A percentile compares a stretch with the other conserved stretches of the same genome.
Conservation (phyloP, 2,888 invertebrate genomes). For the Synanthedon myopaeformis region DNA sequence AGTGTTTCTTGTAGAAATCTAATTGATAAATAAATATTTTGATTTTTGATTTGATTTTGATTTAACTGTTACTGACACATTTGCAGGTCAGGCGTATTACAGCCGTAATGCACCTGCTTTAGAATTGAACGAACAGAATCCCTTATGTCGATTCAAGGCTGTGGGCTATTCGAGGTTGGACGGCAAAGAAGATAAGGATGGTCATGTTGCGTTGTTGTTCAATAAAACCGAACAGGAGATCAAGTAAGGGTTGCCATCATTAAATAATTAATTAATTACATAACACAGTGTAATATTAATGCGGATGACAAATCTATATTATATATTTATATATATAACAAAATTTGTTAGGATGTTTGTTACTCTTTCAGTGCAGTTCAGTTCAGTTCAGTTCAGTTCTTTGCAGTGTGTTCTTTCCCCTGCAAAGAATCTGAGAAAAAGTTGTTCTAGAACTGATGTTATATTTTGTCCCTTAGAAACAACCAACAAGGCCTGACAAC, state of each 20-base stretch:
- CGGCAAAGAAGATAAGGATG: conserved; percentile 89
- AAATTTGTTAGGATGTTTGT: too few species aligned
- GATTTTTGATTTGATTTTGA: too few species aligned
- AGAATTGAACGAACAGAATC: conserved; percentile 89
- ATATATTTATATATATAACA: too few species aligned
- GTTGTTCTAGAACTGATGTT: not conserved
- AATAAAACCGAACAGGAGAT: conserved; percentile 85
- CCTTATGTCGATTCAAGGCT: conserved; percentile 93
- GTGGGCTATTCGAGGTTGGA: conserved; percentile 93
- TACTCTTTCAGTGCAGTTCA: too few species aligned
- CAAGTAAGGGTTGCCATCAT: conserved; percentile 65
- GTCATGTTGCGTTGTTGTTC: conserved; percentile 87
- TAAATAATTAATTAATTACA: not conserved
- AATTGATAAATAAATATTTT: not conserved
- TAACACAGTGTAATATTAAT: too few species aligned
- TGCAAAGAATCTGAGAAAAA: not conserved
- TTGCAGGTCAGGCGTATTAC: conserved; percentile 80
- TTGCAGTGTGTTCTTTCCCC: too few species aligned
- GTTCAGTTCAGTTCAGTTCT: too few species aligned
- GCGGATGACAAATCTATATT: too few species aligned
- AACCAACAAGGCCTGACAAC: conserved; percentile 79
- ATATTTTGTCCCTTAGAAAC: conserved; percentile 47
- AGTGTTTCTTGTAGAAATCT: too few species aligned
- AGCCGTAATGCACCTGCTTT: conserved; percentile 81
- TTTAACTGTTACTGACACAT: not conserved